Evolutionary conservation across 1,140 invertebrate species (phyloP), one percentile per base, ranked within the genome.

Genomic region (Apis laboriosa): DNA sequence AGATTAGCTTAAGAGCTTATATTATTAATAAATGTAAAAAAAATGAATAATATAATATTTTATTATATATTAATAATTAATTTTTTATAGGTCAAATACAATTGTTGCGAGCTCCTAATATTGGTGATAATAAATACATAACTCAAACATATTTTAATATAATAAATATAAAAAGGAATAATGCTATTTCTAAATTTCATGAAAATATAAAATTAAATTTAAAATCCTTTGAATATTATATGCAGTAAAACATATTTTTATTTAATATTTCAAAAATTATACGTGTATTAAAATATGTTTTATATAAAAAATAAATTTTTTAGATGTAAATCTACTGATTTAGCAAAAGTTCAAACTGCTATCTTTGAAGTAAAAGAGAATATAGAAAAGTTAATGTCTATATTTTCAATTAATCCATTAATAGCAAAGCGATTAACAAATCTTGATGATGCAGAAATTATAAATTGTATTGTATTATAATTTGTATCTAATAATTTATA

Each of bases 401-500:
- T 55, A 24, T 81, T 88, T 12, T 73, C 84, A 67, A 79, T 86
- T 72, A 76, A 88, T 75, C 49, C 77, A 24, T 71, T 70, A 55
- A 67, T 88, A 43, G 83, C 83, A 80, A 87, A 83, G 64, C 80
- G 80, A 82, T 72, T 93, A 17, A 71, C 55, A 19, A 77, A 92
- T 73, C n/a, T 80, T 17, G 86, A 91, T n/a, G 84, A 92, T 63
- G 56, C 56, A 64, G 85, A 90, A 68, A 85, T 93, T 70, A 88
- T 90, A 70, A 55, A 76, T 24, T 63, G 91, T n/a, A n/a, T n/a
- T n/a, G n/a, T n/a, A n/a, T n/a, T n/a, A n/a, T n/a, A n/a, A n/a
- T 92, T 53, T 83, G 89, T 88, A 28, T 55, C 34, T 17, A 63
- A 80, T 61, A 74, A 19, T 72, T 28, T 55, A 19, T 67, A n/a